Evolutionary conservation across 2,113 vertebrate genomes (phyloP).

Genomic region (Blennius ocellaris): DNA sequence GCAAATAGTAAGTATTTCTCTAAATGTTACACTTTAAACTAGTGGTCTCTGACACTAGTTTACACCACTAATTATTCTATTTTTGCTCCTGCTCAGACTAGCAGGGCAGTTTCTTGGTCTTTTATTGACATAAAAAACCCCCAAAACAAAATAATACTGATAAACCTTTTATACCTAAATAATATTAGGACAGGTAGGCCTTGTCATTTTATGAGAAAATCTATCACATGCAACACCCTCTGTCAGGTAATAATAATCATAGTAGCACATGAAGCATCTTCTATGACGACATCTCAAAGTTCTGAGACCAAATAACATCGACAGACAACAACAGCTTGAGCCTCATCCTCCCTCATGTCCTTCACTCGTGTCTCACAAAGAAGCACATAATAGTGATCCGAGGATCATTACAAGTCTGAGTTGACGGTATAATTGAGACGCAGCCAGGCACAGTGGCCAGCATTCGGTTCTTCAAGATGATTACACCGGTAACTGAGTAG

Average conservation of each 20-base stretch:
- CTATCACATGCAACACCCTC: too few relatives aligned
- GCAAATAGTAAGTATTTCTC: too few relatives aligned
- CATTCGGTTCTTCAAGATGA: neutral
- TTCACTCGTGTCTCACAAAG: neutral
- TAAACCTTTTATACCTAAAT: too few relatives aligned
- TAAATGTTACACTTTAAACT: too few relatives aligned
- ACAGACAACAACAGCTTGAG: neutral
- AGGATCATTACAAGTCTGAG: neutral
- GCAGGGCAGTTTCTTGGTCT: neutral
- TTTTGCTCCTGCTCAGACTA: neutral
- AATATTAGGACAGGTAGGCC: too few relatives aligned
- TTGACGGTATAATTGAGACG: neutral
- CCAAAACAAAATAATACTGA: neutral
- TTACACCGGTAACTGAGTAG: slow-evolving; percentile 10
- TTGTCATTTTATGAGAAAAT: too few relatives aligned
- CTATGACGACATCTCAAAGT: too few relatives aligned
- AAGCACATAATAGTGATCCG: neutral
- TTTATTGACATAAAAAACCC: neutral
- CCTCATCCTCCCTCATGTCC: neutral
- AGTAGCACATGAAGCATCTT: too few relatives aligned
- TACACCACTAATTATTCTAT: too few relatives aligned
- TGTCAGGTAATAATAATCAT: too few relatives aligned
- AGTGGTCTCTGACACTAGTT: too few relatives aligned
- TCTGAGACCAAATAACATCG: too few relatives aligned
- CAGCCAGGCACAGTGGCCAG: neutral